phyloP scores from a whole-genome alignment of 2,113 vertebrate species.

The Clarias batrachus region DNA sequence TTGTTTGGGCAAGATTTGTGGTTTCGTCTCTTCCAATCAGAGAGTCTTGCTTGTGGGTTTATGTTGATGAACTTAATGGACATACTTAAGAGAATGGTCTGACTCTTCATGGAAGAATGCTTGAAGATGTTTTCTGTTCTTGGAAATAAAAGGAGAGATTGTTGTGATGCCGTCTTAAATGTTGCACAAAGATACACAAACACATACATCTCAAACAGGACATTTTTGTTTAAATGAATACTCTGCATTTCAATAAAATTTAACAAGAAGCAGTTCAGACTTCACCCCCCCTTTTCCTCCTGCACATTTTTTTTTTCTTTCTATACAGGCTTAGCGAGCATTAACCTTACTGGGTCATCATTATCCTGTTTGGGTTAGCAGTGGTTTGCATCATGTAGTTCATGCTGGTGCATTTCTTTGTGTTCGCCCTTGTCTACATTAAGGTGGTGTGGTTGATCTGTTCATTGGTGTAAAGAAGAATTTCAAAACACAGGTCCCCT shows the following conservation, averaged over 20 bases:
- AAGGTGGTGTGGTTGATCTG: neutral
- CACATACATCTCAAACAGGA: neutral
- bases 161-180: slow-evolving; percentile 9
- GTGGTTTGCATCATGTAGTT: neutral
- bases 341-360: neutral
- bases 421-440: neutral
- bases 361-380: slow-evolving; percentile 9
- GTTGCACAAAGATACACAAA: slow-evolving; percentile 1
- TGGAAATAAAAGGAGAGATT: slow-evolving; percentile 17
- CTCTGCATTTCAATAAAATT: neutral
- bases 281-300: neutral
- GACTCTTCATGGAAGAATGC: slow-evolving; percentile 22
- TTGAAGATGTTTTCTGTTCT: slow-evolving; percentile 14
- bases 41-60: slow-evolving; percentile 39
- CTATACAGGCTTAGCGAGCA: neutral
- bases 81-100: slow-evolving; percentile 34
- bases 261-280: neutral
- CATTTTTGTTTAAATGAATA: neutral
- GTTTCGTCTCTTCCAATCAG: slow-evolving; percentile 38
- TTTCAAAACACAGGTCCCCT: neutral
- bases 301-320: neutral
- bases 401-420: neutral
- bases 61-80: slow-evolving; percentile 21
- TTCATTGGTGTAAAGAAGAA: neutral
- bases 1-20: slow-evolving; percentile 46